Evolutionary conservation across 2,888 invertebrate species (phyloP), one percentile per base, ranked within the genome.

Genomic region (Lithophane semibrunnea): DNA sequence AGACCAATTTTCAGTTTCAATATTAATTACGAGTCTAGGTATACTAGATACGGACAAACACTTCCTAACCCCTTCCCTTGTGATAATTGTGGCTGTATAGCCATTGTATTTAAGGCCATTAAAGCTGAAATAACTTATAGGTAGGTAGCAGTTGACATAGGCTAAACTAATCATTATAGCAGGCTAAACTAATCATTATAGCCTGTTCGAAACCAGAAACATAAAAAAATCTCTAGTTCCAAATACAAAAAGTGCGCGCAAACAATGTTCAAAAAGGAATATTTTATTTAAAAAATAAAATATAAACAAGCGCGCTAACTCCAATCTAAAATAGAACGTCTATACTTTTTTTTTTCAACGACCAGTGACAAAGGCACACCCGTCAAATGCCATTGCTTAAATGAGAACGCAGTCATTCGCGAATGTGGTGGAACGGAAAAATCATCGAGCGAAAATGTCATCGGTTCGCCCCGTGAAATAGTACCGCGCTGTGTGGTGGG

Each of bases 351-450:
- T 92, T 93, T 92, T 92, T 91, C 90, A 87, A 81, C 90, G 90
- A 83, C 86, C 89, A 80, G 75, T 90, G 92, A 95, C 95, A 96
- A 96, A 95, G 93, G 92, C 90, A 76, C 88, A 90, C 91, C 94
- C 94, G 94, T 95, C 95, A 96, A 96, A 96, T 95, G 95, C 94
- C 96, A 96, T 96, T 96, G 96, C 95, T 94, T 91, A 95, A 95
- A 95, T 95, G 96, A 95, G 93, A 96, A 95, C 94, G 93, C 96
- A 95, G 93, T 95, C 95, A 95, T 94, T 94, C 95, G 94, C 91
- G 93, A 92, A 94, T 94, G 94, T 94, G 93, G 95, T 94, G 96
- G 87, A 91, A 94, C 87, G 96, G 96, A 96, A 96, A 96, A 96
- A 95, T 95, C 95, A 95, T 95, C 92, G 93, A 91, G 92, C 88